Conservation (phyloP, 1,140 invertebrate genomes). For the Bicyclus anynana region DNA sequence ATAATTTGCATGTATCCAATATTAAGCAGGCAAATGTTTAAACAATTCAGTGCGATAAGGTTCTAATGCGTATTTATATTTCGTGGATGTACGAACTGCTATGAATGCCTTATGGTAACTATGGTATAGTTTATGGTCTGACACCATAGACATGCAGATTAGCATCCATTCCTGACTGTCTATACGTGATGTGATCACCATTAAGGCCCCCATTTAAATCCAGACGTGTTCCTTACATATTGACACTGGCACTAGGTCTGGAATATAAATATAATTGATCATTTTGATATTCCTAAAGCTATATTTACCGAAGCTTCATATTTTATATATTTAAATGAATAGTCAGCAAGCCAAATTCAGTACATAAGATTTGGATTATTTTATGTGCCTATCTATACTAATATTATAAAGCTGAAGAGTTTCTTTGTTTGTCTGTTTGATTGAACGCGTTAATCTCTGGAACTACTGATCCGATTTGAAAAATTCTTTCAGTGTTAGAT, state of each 20-base stretch:
- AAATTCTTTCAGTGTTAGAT: too few species aligned
- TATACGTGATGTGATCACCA: conserved; percentile 15
- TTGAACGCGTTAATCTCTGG: too few species aligned
- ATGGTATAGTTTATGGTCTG: conserved; percentile 18
- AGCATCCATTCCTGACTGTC: conserved; percentile 11
- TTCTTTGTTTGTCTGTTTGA: too few species aligned
- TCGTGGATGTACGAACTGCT: background rate
- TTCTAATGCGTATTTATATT: background rate
- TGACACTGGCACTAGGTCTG: background rate
- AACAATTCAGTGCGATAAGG: background rate
- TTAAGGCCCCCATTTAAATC: conserved; percentile 7
- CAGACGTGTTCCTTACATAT: conserved; percentile 5
- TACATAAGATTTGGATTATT: too few species aligned
- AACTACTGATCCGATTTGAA: too few species aligned
- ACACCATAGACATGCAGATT: conserved; percentile 22
- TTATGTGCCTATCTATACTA: too few species aligned
- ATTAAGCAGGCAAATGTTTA: background rate
- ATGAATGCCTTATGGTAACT: background rate
- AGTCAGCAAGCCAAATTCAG: too few species aligned
- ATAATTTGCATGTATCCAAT: background rate
- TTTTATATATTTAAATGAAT: too few species aligned
- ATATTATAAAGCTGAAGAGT: too few species aligned
- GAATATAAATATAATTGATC: background rate
- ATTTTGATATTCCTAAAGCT: background rate
- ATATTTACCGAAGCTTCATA: too few species aligned